Evolutionary conservation across 2,113 vertebrate genomes (phyloP).

Genomic region (Andinoacara biseriatus): DNA sequence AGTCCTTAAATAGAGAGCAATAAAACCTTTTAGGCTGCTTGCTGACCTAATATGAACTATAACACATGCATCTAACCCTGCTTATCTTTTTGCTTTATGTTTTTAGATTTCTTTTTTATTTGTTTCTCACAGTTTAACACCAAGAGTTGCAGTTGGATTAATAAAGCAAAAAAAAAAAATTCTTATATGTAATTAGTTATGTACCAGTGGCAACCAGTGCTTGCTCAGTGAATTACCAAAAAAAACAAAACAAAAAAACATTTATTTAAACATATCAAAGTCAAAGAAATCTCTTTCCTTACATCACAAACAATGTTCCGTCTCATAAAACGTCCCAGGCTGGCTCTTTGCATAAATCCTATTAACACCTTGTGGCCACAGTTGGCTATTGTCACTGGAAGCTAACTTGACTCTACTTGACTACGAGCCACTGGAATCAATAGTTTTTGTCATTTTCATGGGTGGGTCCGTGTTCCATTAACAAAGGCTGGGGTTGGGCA

Average conservation of each 20-base stretch:
- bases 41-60: not conserved
- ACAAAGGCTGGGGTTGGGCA: too few relatives aligned
- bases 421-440: not conserved
- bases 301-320: not conserved
- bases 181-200: too few relatives aligned
- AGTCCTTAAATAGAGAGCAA: not conserved
- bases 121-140: not conserved
- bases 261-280: not conserved
- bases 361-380: not conserved
- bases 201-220: not conserved
- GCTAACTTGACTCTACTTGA: not conserved
- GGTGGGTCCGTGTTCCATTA: too few relatives aligned
- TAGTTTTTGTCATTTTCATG: not conserved
- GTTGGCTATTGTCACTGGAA: not conserved
- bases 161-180: too few relatives aligned
- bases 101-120: not conserved
- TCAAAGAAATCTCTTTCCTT: not conserved
- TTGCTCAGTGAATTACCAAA: not conserved
- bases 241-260: not conserved
- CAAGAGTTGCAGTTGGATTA: not conserved
- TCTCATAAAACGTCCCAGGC: not conserved
- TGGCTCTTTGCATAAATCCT: not conserved
- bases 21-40: not conserved
- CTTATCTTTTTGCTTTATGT: too few relatives aligned
- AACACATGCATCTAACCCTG: not conserved